Evolutionary conservation across 2,888 invertebrate species (phyloP), one percentile per base, ranked within the genome.

Genomic region (Drosophila austrosaltans): DNA sequence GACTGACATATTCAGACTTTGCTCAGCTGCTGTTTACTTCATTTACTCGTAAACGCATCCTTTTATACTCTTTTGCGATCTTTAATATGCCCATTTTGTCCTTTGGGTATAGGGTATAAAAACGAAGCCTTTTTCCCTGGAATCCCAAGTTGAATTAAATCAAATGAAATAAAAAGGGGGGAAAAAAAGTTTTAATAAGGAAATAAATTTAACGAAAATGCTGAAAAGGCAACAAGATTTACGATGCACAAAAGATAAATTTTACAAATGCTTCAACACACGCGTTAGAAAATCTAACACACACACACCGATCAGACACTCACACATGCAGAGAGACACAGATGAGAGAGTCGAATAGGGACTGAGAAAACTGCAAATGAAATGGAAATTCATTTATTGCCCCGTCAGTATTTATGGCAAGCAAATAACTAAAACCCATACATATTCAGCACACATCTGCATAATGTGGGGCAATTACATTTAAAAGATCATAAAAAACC

Each of bases 201-300:
- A 87, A 87, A 86, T 87, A 87, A 89, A 89, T 84, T 85, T 75
- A 73, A 79, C 67, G 78, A 71, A 87, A 87, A 89, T 77, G 80
- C 80, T 80, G 82, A 77, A 87, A 87, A 83, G 87, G 80, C 87
- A 88, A 73, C 73, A 88, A 83, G 87, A 85, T 89, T 89, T 85
- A 87, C 82, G 89, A 89, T 82, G 82, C 81, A 76, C 73, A 77
- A 76, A 78, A 89, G 81, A 89, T 85, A 83, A 75, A 86, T 89
- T 82, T 69, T 68, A 69, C 80, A 78, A 82, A 76, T 66, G 72
- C 58, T 66, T 57, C 57, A 66, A 30, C 44, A 63, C 25, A 36
- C 48, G 48, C 48, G 48, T 48, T 48, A 48, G 48, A 48, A 48
- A 48, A 48, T 48, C 57, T 63, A 25, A 63, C 36, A 59, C 56